Evolutionary conservation across 1,140 invertebrate species (phyloP).

Genomic region (Leptoteleia sp.): DNA sequence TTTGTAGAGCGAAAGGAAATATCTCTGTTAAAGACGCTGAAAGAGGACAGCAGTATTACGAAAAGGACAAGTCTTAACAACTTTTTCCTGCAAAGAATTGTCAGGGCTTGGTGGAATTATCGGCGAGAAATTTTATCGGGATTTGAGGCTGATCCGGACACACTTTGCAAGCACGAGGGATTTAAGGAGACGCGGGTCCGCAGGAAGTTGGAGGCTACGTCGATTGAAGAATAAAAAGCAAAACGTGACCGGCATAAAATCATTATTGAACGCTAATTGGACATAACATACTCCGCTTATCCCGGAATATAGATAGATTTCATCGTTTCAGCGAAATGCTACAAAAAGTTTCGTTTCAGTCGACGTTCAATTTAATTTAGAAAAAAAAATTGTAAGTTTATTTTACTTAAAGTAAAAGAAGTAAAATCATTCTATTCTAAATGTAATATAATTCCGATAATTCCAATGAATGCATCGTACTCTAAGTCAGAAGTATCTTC

Average conservation of each 20-base stretch:
- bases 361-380: too few species aligned
- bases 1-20: not conserved
- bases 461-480: too few species aligned
- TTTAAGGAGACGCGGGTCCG: slow-evolving; percentile 42
- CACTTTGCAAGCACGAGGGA: slow-evolving; percentile 56
- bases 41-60: slow-evolving; percentile 33
- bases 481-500: too few species aligned
- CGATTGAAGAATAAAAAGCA: slow-evolving; percentile 58
- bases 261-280: slow-evolving; percentile 48
- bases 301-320: slow-evolving; percentile 17
- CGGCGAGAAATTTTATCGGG: slow-evolving; percentile 66
- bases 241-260: slow-evolving; percentile 51
- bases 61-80: slow-evolving; percentile 55
- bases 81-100: slow-evolving; percentile 58
- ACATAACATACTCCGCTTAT: slow-evolving; percentile 40
- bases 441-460: too few species aligned
- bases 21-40: slow-evolving; percentile 3
- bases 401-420: too few species aligned
- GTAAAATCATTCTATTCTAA: too few species aligned
- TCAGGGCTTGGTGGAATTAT: slow-evolving; percentile 67
- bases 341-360: too few species aligned
- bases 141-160: slow-evolving; percentile 68
- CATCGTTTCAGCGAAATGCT: not conserved
- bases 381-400: too few species aligned
- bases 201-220: slow-evolving; percentile 46